Base-by-base conservation (phyloP, 2,888 invertebrate species). In the Stegophylla sp. region DNA sequence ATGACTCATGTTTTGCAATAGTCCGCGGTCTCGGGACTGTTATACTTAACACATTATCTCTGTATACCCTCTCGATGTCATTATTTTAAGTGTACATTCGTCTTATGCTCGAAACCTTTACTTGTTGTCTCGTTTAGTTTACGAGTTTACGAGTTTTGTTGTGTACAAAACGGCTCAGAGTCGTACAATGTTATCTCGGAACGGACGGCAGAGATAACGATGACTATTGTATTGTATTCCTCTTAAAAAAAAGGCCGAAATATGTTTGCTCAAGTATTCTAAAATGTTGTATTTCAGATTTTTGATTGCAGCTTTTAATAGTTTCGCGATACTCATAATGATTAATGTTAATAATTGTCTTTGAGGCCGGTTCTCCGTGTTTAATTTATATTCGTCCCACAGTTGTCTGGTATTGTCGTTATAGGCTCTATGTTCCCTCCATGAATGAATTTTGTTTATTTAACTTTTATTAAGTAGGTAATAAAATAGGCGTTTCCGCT, bases 401-500 rank as follows among this genome's bases (percentile, higher is more conserved):
- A 63, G 61, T 63, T 56, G 34, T 74, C 43, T 17, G 34, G 34
- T 64, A 13, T 63, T 20, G 34, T 15, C 45, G 15, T 45, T 12
- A 5, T 17, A 15, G 23, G 45, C 3, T 15, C 63, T 28, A 1
- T 51, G 26, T 53, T 53, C 64, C 51, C n/a, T 53, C 23, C 64
- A 9, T 23, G 41, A 75, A 64, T 64, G 75, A 43, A 34, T 53
- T 66, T 17, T 53, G 75, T 66, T 75, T 66, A 41, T 75, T 75
- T 66, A 34, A 53, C 53, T 17, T 75, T 75, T 53, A 64, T 64
- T 75, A 66, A 75, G 41, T 66, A 66, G 51, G 75, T 43, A 66
- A 26, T 66, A 66, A 66, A 73, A 51, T 53, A 53, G 53, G 75
- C 75, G 64, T 66, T 75, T 75, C 75, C 75, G 75, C 41, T 53